These are phyloP conservation scores for Nyctibius grandis DNA, from an alignment of 2,797 vertebrate species.

Conservation along the genomic window DNA sequence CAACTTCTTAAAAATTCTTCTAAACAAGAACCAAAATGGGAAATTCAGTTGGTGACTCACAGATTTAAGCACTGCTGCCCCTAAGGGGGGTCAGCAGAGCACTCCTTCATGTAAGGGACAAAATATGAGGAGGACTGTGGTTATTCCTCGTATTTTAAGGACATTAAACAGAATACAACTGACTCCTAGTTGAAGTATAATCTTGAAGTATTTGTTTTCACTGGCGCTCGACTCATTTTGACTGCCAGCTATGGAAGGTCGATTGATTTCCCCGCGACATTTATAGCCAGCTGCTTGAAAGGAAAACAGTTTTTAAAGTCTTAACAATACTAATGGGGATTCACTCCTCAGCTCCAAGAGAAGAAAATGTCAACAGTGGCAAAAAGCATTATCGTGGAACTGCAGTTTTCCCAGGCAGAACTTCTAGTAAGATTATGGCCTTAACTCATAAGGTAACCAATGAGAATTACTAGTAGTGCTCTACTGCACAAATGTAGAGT, in stretches of 20 bases:
- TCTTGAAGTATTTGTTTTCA: constrained; percentile 27
- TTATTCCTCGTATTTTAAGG: not conserved
- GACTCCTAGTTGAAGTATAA: not conserved
- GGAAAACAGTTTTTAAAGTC: not conserved
- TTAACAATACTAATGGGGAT: not conserved
- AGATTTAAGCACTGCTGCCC: not conserved
- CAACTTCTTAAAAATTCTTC: not conserved
- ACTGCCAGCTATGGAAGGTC: not conserved
- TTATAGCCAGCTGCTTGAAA: constrained; percentile 14
- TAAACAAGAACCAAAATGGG: not conserved
- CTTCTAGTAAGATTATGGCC: not conserved
- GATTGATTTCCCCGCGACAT: not conserved
- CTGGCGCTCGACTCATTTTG: not conserved
- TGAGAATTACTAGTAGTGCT: not conserved
- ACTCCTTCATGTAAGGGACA: not conserved
- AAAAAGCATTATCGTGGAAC: not conserved
- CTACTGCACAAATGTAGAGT: not conserved
- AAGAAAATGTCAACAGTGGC: not conserved
- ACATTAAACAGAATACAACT: not conserved
- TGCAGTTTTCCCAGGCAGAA: not conserved
- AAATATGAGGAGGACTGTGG: not conserved
- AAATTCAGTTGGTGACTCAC: not conserved
- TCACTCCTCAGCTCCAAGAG: not conserved
- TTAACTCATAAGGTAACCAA: not conserved
- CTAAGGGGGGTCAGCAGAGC: not conserved